Evolutionary conservation across 2,797 vertebrate species (phyloP).

Genomic region (Rhyacichthys aspro): DNA sequence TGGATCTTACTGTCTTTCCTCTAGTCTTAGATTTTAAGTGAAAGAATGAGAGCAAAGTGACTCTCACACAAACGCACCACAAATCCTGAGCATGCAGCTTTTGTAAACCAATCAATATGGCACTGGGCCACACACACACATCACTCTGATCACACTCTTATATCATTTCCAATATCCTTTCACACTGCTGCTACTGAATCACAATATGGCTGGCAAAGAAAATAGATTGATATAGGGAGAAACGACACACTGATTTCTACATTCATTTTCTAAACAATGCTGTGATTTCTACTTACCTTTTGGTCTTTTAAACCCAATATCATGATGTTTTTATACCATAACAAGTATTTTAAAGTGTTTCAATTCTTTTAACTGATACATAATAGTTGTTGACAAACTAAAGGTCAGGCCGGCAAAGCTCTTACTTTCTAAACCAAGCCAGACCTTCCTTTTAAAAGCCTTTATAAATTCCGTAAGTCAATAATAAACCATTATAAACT

Average conservation of each 20-base stretch:
- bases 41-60: constrained; percentile 16
- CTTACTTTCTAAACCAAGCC: no score
- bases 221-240: background rate
- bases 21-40: constrained; percentile 11
- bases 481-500: no score
- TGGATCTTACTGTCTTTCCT: no score
- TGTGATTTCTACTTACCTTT: background rate
- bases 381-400: no score
- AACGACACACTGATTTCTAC: background rate
- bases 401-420: no score
- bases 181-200: background rate
- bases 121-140: constrained; percentile 31
- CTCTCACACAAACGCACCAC: constrained; percentile 31
- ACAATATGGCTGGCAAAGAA: background rate
- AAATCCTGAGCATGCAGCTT: constrained; percentile 57
- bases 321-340: no score
- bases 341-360: no score
- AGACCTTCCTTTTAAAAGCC: no score
- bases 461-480: no score
- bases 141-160: constrained; percentile 7
- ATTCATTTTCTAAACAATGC: background rate
- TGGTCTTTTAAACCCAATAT: background rate
- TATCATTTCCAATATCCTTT: background rate
- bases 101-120: constrained; percentile 50
- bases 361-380: no score